Evolutionary conservation across 2,888 invertebrate species (phyloP).

Genomic region (Azorinus chamasolen): DNA sequence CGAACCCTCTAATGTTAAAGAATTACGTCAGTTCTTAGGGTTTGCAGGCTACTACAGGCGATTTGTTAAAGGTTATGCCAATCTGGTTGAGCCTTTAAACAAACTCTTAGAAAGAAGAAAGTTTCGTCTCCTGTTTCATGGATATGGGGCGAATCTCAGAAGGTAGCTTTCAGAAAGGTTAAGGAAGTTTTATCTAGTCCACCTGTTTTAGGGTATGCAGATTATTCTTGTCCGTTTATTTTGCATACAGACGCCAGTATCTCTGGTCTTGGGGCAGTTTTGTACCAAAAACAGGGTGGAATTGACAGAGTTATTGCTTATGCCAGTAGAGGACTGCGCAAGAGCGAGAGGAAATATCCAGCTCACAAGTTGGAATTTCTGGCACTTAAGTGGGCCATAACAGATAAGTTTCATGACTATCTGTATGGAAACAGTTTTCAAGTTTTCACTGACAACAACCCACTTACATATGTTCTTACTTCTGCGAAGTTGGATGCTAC

Average conservation of each 20-base stretch:
- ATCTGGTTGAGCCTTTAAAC: slow-evolving; percentile 12
- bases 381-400: slow-evolving; percentile 36
- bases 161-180: slow-evolving; percentile 17
- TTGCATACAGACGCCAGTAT: slow-evolving; percentile 21
- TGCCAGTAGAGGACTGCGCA: slow-evolving; percentile 23
- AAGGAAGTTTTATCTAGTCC: background rate
- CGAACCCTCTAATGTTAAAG: slow-evolving; percentile 11
- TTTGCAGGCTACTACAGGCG: too few species aligned
- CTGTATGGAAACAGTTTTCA: slow-evolving; percentile 27
- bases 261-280: slow-evolving; percentile 21
- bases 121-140: slow-evolving; percentile 5
- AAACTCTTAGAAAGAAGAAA: slow-evolving; percentile 9
- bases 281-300: slow-evolving; percentile 15
- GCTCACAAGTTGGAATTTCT: slow-evolving; percentile 36
- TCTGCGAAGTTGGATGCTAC: slow-evolving; percentile 39
- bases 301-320: slow-evolving; percentile 21
- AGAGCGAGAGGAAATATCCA: slow-evolving; percentile 19
- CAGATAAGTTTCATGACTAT: slow-evolving; percentile 38
- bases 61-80: slow-evolving; percentile 8
- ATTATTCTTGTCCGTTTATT: slow-evolving; percentile 19
- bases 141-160: slow-evolving; percentile 11
- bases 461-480: slow-evolving; percentile 24
- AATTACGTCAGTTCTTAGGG: slow-evolving; percentile 19
- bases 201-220: slow-evolving; percentile 29
- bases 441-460: too few species aligned